phyloP scores from a whole-genome alignment of 1,140 invertebrate genomes.

The Triops cancriformis region DNA sequence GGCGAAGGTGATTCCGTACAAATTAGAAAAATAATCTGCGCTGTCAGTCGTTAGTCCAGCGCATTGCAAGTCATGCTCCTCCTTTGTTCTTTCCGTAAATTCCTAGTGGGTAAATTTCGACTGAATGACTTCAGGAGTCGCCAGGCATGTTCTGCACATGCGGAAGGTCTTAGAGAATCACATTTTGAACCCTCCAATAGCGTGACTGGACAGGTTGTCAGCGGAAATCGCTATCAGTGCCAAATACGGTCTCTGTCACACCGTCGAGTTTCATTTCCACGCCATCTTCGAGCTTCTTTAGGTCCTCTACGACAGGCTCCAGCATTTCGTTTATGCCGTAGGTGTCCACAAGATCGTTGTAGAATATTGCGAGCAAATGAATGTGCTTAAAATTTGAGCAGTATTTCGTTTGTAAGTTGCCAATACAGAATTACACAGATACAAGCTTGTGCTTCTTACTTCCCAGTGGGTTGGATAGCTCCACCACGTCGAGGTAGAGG shows the following conservation, averaged over 20 bases:
- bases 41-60: neutral
- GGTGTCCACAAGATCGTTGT: neutral
- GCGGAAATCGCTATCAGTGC: neutral
- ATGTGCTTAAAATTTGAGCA: neutral
- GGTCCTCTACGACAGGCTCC: neutral
- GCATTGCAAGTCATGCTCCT: neutral
- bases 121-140: neutral
- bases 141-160: neutral
- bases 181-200: neutral
- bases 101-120: neutral
- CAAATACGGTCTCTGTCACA: neutral
- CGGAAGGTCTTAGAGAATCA: too few relatives aligned
- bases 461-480: conserved; percentile 6
- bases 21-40: neutral
- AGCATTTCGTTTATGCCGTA: conserved; percentile 14
- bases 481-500: neutral
- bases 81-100: neutral
- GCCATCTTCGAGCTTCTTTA: neutral
- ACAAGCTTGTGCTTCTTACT: conserved; percentile 16
- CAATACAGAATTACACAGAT: neutral
- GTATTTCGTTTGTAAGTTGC: neutral
- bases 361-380: conserved; percentile 16
- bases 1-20: neutral
- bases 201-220: neutral
- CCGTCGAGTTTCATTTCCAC: neutral